Evolutionary conservation across 2,797 vertebrate genomes (phyloP).

Genomic region (Alectoris magna): DNA sequence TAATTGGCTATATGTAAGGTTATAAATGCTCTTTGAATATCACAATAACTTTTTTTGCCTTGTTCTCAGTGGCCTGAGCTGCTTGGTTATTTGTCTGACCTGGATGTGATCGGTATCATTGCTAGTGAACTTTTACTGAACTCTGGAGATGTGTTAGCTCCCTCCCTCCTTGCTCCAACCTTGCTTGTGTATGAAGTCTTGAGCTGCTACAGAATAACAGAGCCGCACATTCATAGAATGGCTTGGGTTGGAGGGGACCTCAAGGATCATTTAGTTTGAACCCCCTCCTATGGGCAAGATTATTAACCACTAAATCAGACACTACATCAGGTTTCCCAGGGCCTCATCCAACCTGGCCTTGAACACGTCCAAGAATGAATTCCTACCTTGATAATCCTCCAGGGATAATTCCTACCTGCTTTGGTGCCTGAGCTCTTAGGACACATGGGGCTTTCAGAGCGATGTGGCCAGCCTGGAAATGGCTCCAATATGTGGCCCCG

Average conservation of each 20-base stretch:
- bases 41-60: background rate
- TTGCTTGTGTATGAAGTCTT: background rate
- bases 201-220: background rate
- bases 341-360: too few species aligned
- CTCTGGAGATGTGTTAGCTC: background rate
- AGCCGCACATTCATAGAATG: background rate
- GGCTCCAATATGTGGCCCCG: background rate
- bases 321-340: too few species aligned
- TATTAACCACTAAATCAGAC: too few species aligned
- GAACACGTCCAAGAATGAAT: too few species aligned
- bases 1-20: rapidly evolving
- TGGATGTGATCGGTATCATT: background rate
- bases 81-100: background rate
- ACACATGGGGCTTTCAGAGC: background rate
- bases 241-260: too few species aligned
- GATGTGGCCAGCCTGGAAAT: background rate
- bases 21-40: background rate
- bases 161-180: background rate
- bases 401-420: background rate
- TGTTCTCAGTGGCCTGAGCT: background rate
- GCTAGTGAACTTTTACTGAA: background rate
- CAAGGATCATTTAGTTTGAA: too few species aligned
- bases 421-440: background rate
- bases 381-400: too few species aligned
- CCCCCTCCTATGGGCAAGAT: too few species aligned